phyloP scores from a whole-genome alignment of 2,888 invertebrate species.

The Gerris lacustris region DNA sequence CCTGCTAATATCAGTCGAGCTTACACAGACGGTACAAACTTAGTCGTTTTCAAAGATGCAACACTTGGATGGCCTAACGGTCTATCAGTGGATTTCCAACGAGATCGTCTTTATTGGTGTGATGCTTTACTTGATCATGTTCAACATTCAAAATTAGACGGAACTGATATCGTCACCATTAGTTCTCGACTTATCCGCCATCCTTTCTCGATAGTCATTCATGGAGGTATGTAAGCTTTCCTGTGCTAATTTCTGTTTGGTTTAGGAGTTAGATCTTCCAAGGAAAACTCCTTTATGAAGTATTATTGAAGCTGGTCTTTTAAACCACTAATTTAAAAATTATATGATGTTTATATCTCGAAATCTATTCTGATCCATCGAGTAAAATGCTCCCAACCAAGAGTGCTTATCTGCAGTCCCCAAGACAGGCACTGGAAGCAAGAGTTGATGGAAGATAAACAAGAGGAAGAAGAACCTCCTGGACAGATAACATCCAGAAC shows the following conservation, averaged over 20 bases:
- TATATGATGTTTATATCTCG: no score
- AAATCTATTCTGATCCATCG: no score
- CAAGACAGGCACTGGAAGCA: no score
- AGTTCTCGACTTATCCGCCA: constrained; percentile 73
- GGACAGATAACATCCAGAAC: no score
- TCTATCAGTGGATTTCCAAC: constrained; percentile 77
- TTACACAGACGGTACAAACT: constrained; percentile 74
- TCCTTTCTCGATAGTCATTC: constrained; percentile 84
- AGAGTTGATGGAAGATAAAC: no score
- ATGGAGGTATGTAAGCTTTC: constrained; percentile 40
- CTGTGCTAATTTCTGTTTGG: constrained; percentile 2
- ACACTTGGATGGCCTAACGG: constrained; percentile 97
- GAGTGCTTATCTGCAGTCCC: no score
- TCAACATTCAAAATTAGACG: constrained; percentile 83
- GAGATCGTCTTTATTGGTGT: constrained; percentile 90
- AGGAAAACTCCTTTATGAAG: background rate
- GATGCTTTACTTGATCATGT: constrained; percentile 93
- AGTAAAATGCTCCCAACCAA: no score
- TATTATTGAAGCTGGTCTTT: background rate
- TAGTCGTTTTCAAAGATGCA: constrained; percentile 76
- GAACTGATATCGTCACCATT: constrained; percentile 79
- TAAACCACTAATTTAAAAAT: background rate
- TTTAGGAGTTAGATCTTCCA: background rate
- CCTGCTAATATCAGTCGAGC: constrained; percentile 93
- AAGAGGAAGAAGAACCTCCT: no score